Evolutionary conservation across 2,888 invertebrate genomes (phyloP).

Genomic region (Myopa testacea): DNA sequence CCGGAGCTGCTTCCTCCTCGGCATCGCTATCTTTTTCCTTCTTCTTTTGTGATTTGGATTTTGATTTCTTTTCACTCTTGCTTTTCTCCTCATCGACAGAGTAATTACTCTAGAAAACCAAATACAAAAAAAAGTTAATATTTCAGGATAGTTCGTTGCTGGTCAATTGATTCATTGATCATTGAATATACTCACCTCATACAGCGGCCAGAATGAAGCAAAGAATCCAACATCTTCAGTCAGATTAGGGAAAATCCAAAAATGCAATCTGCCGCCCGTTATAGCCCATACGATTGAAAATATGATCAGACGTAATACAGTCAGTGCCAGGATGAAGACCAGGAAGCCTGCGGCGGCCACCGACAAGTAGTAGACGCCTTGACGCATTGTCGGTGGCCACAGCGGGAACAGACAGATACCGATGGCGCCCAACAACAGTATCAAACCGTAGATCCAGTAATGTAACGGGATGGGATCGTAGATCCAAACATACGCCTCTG

Average conservation of each 20-base stretch:
- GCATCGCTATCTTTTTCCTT: constrained; percentile 86
- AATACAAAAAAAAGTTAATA: neutral
- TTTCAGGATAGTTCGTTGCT: neutral
- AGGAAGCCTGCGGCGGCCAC: constrained; percentile 95
- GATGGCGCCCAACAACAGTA: constrained; percentile 91
- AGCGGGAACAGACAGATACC: constrained; percentile 98
- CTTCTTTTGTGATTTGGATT: constrained; percentile 65
- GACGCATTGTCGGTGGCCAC: constrained; percentile 94
- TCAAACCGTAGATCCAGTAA: constrained; percentile 93
- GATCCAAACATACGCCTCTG: constrained; percentile 98
- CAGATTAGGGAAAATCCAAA: constrained; percentile 99
- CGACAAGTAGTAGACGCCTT: constrained; percentile 96
- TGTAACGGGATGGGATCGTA: constrained; percentile 96
- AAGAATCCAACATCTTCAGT: constrained; percentile 99
- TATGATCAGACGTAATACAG: constrained; percentile 88
- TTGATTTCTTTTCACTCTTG: constrained; percentile 60
- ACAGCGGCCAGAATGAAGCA: constrained; percentile 97
- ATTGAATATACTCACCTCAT: constrained; percentile 74
- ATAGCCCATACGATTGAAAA: constrained; percentile 92
- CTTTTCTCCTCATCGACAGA: constrained; percentile 71
- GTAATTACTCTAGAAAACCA: constrained; percentile 76
- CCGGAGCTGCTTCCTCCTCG: constrained; percentile 72
- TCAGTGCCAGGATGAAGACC: constrained; percentile 90
- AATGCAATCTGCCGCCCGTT: constrained; percentile 89
- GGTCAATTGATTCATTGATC: neutral